Evolutionary conservation across 1,140 invertebrate species (phyloP).

Genomic region (Zophobas atratus): DNA sequence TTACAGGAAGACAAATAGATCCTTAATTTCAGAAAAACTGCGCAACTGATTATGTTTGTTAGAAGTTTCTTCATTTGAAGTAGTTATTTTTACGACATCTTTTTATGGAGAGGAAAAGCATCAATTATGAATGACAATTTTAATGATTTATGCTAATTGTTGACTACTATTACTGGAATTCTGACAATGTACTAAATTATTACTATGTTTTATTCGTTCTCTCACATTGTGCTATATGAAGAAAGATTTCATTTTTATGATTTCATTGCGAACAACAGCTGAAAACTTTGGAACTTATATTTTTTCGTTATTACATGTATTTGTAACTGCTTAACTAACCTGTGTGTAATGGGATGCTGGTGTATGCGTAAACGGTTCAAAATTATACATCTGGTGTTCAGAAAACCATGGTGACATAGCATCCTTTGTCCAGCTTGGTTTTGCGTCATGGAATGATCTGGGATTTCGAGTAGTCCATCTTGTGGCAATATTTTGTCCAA

Average conservation of each 20-base stretch:
- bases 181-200: too few relatives aligned
- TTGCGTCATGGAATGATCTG: conserved; percentile 70
- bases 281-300: background rate
- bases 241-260: too few relatives aligned
- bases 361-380: conserved; percentile 73
- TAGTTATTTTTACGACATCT: too few relatives aligned
- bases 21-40: too few relatives aligned
- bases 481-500: conserved; percentile 87
- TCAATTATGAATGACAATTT: background rate
- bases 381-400: conserved; percentile 82
- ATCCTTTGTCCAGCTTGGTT: conserved; percentile 79
- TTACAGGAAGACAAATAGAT: too few relatives aligned
- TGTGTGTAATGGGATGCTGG: conserved; percentile 88
- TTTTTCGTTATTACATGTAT: conserved; percentile 33
- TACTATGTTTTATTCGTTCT: too few relatives aligned
- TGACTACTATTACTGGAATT: too few relatives aligned
- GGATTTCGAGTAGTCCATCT: conserved; percentile 83
- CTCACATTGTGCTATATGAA: too few relatives aligned
- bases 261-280: too few relatives aligned
- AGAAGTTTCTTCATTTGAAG: too few relatives aligned
- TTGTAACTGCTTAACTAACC: conserved; percentile 67
- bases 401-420: conserved; percentile 87
- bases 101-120: too few relatives aligned
- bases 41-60: too few relatives aligned
- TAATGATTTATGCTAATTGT: background rate